These are phyloP conservation scores for Nibea albiflora DNA, from an alignment of 2,113 vertebrate species.

Conservation along the genomic window DNA sequence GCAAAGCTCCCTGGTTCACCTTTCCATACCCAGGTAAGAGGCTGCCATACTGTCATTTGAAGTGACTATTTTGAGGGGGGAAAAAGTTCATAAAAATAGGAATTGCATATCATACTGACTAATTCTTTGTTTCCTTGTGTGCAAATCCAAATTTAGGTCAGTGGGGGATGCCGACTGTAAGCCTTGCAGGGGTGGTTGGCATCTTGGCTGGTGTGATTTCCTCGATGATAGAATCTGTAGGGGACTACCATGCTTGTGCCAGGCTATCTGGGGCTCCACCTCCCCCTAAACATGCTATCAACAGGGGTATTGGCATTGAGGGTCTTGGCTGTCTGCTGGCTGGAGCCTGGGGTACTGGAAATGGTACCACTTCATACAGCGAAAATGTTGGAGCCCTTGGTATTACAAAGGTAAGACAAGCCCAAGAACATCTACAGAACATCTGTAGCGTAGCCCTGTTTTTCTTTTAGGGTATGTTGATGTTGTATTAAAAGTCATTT, in stretches of 20 bases:
- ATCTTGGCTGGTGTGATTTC: constrained; percentile 94
- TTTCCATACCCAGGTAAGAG: constrained; percentile 94
- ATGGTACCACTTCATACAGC: constrained; percentile 95
- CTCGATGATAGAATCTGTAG: constrained; percentile 96
- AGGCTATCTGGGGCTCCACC: constrained; percentile 91
- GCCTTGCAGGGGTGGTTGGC: constrained; percentile 93
- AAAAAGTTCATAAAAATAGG: not conserved
- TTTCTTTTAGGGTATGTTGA: not conserved
- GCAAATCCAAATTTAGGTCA: constrained; percentile 86
- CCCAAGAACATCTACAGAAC: no score
- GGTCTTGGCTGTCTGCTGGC: constrained; percentile 95
- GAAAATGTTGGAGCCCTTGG: constrained; percentile 95
- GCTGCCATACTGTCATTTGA: not conserved
- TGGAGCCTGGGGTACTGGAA: constrained; percentile 95
- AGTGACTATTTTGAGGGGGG: not conserved
- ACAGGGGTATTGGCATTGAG: constrained; percentile 93
- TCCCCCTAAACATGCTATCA: constrained; percentile 92
- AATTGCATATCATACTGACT: not conserved
- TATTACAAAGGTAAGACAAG: constrained; percentile 90
- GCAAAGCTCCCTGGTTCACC: constrained; percentile 90
- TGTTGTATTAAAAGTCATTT: not conserved
- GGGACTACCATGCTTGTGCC: constrained; percentile 96
- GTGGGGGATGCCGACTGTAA: constrained; percentile 94
- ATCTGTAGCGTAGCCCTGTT: not conserved
- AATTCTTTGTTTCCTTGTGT: constrained; percentile 11